Conservation (phyloP, 2,888 invertebrate genomes). For the Heteromurus nitidus region DNA sequence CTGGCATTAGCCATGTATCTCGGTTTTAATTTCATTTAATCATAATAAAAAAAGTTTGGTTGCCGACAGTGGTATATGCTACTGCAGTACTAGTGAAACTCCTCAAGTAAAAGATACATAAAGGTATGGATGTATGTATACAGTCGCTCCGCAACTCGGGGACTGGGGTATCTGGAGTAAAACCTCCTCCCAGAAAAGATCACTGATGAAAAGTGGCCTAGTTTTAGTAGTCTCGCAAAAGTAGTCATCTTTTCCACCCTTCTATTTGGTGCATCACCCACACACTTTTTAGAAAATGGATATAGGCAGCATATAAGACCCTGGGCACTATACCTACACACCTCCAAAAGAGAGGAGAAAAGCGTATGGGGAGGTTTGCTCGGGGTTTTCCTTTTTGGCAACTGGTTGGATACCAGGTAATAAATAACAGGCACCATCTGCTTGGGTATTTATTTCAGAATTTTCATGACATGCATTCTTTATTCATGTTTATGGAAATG, state of each 20-base stretch:
- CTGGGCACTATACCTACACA: no score
- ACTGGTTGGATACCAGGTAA: constrained; percentile 47
- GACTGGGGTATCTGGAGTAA: background rate
- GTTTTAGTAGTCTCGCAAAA: background rate
- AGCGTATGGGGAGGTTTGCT: no score
- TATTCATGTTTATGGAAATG: constrained; percentile 63
- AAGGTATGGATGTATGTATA: no score
- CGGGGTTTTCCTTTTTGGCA: no score
- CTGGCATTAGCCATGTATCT: constrained; percentile 1
- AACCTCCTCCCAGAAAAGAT: background rate
- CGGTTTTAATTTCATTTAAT: constrained; percentile 60
- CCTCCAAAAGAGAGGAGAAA: no score
- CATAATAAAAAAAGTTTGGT: constrained; percentile 56
- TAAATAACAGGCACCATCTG: constrained; percentile 65
- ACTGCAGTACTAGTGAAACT: no score
- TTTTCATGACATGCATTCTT: constrained; percentile 63
- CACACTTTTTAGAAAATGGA: no score
- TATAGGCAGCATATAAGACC: no score
- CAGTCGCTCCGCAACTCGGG: no score
- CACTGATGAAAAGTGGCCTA: constrained; percentile 12
- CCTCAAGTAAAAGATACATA: no score
- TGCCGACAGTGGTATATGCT: constrained; percentile 46
- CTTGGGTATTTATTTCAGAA: constrained; percentile 47
- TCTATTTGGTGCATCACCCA: no score
- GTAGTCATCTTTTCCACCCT: background rate